A percentile compares a stretch with the other conserved stretches of the same genome.
Conservation (phyloP, 2,113 vertebrate species). For the Larimichthys polyactis region DNA sequence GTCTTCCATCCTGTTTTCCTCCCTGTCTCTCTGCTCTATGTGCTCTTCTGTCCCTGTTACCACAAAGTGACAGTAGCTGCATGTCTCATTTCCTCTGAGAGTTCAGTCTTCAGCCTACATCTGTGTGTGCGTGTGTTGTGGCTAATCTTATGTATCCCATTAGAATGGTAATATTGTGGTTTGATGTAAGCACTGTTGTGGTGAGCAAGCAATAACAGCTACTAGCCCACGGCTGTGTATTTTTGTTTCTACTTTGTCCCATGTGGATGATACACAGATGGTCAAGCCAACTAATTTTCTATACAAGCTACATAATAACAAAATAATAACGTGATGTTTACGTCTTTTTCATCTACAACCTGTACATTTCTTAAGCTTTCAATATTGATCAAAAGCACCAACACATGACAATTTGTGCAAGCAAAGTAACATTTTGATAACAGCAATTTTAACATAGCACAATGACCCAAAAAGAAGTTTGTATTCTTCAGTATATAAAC, state of each 20-base stretch:
- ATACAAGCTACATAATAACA: not conserved
- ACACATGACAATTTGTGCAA: too few relatives aligned
- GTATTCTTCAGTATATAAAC: too few relatives aligned
- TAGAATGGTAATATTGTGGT: slow-evolving; percentile 75
- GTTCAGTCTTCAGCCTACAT: slow-evolving; percentile 35
- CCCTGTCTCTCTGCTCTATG: not conserved
- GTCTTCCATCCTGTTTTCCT: not conserved
- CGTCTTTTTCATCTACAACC: too few relatives aligned
- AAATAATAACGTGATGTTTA: too few relatives aligned
- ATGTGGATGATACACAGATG: slow-evolving; percentile 53
- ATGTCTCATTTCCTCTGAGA: slow-evolving; percentile 42
- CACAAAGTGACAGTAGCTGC: slow-evolving; percentile 41
- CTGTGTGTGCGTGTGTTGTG: slow-evolving; percentile 40
- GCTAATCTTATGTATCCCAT: slow-evolving; percentile 70
- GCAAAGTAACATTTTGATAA: too few relatives aligned
- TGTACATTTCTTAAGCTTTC: too few relatives aligned
- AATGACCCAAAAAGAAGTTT: too few relatives aligned
- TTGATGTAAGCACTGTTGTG: slow-evolving; percentile 65
- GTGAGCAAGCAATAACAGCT: slow-evolving; percentile 61
- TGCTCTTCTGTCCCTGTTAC: slow-evolving; percentile 26
- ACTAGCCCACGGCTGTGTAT: slow-evolving; percentile 59
- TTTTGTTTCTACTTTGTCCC: slow-evolving; percentile 60
- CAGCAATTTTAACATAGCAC: too few relatives aligned
- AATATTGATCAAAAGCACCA: too few relatives aligned
- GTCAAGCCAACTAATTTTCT: not conserved